Conservation (phyloP, 1,140 invertebrate species). For the Anadara kagoshimensis region DNA sequence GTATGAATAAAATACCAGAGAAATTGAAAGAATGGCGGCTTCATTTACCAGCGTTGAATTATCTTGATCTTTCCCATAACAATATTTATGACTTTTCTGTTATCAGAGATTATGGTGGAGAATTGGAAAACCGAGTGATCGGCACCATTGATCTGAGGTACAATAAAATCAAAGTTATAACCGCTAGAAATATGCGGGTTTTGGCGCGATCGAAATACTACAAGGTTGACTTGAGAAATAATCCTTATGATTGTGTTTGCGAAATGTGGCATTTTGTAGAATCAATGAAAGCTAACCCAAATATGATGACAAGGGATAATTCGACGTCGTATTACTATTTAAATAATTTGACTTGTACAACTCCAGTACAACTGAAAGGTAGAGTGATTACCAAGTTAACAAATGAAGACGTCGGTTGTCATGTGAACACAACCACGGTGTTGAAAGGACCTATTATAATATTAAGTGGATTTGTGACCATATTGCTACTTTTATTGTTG, state of each 20-base stretch:
- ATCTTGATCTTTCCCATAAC: constrained; percentile 47
- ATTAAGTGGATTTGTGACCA: constrained; percentile 23
- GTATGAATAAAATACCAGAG: not conserved
- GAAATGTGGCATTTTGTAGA: constrained; percentile 27
- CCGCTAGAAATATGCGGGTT: constrained; percentile 26
- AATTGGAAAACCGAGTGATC: not conserved
- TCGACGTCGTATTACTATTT: constrained; percentile 31
- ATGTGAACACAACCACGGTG: not conserved
- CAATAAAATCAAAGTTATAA: constrained; percentile 44
- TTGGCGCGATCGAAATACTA: constrained; percentile 20
- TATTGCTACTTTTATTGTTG: constrained; percentile 22
- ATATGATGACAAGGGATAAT: not conserved
- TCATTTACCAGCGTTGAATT: constrained; percentile 37
- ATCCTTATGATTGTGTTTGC: constrained; percentile 51
- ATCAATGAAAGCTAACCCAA: constrained; percentile 6
- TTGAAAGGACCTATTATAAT: constrained; percentile 18
- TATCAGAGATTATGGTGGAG: not conserved
- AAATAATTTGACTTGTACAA: constrained; percentile 30
- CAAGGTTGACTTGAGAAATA: constrained; percentile 43
- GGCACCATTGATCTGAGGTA: constrained; percentile 36
- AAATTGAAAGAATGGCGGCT: constrained; percentile 30
- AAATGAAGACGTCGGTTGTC: constrained; percentile 24
- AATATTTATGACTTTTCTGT: constrained; percentile 34
- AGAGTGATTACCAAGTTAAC: constrained; percentile 17
- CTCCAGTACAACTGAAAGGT: constrained; percentile 26